A percentile compares a stretch with the other conserved stretches of the same genome.
Evolutionary conservation across 2,113 vertebrate genomes (phyloP).

Genomic region (Marcusenius ussheri): DNA sequence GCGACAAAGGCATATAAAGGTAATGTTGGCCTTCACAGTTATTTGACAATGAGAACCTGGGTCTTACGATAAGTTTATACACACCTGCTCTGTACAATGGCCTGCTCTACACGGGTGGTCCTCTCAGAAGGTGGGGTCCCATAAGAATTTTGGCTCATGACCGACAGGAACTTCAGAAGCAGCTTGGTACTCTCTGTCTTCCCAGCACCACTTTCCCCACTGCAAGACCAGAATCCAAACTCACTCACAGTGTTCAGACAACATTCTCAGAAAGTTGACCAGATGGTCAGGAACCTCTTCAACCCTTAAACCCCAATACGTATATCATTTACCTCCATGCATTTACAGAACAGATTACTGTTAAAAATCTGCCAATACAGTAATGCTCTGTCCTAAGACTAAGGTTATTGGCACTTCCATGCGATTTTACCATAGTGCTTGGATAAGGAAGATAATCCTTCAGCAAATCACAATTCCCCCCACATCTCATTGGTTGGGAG

Average conservation of each 20-base stretch:
- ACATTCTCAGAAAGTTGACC: background rate
- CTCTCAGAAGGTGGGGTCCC: constrained; percentile 60
- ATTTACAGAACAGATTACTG: background rate
- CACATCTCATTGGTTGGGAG: background rate
- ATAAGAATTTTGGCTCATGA: constrained; percentile 76
- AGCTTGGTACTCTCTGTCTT: constrained; percentile 90
- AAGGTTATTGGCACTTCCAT: background rate
- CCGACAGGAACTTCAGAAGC: constrained; percentile 80
- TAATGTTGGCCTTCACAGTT: background rate
- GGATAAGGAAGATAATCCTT: background rate
- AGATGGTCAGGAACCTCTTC: background rate
- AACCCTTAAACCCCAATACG: background rate
- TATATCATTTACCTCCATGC: background rate
- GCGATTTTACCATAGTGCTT: background rate
- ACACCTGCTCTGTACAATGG: constrained; percentile 86
- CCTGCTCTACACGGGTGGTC: constrained; percentile 75
- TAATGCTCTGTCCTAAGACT: background rate
- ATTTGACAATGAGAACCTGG: background rate
- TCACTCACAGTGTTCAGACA: constrained; percentile 11
- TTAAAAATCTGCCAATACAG: background rate
- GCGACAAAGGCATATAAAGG: constrained; percentile 25
- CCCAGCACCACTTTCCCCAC: constrained; percentile 84
- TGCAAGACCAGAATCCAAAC: constrained; percentile 39
- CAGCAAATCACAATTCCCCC: background rate
- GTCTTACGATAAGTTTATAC: background rate